Evolutionary conservation across 1,140 invertebrate genomes (phyloP).

Genomic region (Drosophila melanica): DNA sequence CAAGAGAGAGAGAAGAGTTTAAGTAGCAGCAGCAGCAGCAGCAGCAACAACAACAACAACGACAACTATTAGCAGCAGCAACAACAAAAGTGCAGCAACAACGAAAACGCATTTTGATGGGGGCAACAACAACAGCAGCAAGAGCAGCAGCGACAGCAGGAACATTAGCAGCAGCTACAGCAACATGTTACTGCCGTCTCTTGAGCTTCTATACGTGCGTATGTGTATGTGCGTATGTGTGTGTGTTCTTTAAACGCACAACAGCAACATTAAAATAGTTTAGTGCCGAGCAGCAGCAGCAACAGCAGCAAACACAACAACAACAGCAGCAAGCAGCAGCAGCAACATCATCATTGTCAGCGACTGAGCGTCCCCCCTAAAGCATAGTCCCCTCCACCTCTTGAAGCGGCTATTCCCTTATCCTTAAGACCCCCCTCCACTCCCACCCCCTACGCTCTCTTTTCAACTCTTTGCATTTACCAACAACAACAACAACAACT

Average conservation of each 20-base stretch:
- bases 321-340: constrained; percentile 56
- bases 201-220: constrained; percentile 13
- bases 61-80: constrained; percentile 37
- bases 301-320: constrained; percentile 49
- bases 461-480: constrained; percentile 53
- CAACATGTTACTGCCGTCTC: constrained; percentile 29
- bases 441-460: constrained; percentile 41
- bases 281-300: constrained; percentile 42
- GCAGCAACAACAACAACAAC: constrained; percentile 22
- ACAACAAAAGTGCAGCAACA: constrained; percentile 49
- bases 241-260: constrained; percentile 3
- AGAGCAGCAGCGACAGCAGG: background rate
- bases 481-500: constrained; percentile 62
- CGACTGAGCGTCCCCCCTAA: constrained; percentile 55
- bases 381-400: background rate
- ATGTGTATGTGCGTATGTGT: constrained; percentile 15
- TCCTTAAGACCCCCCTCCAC: background rate
- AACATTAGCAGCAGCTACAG: background rate
- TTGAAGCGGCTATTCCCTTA: constrained; percentile 2
- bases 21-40: constrained; percentile 20
- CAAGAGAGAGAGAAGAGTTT: constrained; percentile 9
- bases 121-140: constrained; percentile 15
- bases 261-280: constrained; percentile 22
- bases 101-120: constrained; percentile 14
- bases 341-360: constrained; percentile 82